These are phyloP conservation scores for Epizoanthus rinbou DNA, from an alignment of 92 coral and sea anemone genomes.

Conservation along the genomic window DNA sequence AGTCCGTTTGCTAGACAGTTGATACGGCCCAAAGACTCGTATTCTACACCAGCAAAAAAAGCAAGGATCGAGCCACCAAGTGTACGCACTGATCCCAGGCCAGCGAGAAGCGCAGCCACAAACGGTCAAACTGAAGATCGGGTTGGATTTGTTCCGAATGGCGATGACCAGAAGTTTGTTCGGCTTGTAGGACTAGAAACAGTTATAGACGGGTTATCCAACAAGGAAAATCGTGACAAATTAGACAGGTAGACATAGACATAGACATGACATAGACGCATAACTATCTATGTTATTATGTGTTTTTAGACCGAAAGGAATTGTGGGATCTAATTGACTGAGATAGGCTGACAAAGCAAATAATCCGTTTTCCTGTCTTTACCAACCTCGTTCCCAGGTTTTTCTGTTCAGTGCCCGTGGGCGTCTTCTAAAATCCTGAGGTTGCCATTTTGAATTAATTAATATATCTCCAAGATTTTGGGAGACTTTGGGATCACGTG, in stretches of 20 bases:
- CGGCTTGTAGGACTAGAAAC: constrained; percentile 91
- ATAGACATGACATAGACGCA: not conserved
- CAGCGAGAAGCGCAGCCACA: constrained; percentile 36
- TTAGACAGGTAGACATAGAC: constrained; percentile 28
- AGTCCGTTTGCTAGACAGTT: constrained; percentile 37
- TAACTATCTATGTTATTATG: no score
- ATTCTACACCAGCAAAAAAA: constrained; percentile 25
- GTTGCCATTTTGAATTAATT: no score
- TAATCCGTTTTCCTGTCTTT: no score
- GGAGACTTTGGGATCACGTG: no score
- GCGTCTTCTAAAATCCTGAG: no score
- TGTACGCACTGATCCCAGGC: not conserved
- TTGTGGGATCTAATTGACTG: no score
- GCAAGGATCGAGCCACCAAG: not conserved
- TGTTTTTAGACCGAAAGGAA: no score
- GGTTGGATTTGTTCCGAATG: constrained; percentile 80
- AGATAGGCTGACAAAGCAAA: no score
- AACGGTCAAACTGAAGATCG: constrained; percentile 41
- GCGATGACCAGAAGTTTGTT: constrained; percentile 78
- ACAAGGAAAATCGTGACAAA: constrained; percentile 38
- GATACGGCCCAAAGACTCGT: constrained; percentile 7
- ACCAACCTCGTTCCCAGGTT: no score
- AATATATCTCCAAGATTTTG: no score
- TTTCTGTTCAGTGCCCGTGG: no score
- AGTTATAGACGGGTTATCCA: constrained; percentile 61